phyloP scores from a whole-genome alignment of 2,888 invertebrate species.

The Pterostichus niger region DNA sequence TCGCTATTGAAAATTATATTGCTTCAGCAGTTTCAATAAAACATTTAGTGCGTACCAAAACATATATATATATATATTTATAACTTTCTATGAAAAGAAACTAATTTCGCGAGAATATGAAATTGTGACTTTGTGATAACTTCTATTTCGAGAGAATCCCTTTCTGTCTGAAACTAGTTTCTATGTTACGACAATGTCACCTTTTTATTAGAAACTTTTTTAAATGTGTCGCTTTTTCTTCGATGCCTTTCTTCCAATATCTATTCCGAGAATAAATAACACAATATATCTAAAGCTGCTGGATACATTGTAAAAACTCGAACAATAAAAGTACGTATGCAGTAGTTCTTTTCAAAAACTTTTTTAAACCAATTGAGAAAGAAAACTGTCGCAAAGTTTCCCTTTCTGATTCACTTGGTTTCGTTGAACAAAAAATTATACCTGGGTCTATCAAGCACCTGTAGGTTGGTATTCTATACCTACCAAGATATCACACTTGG shows the following conservation, averaged over 20 bases:
- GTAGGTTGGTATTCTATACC: not conserved
- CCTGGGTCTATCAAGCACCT: conserved; percentile 56
- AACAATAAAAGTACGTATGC: conserved; percentile 64
- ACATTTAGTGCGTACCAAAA: too few relatives aligned
- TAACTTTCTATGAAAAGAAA: too few relatives aligned
- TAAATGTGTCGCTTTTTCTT: conserved; percentile 53
- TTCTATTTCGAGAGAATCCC: not conserved
- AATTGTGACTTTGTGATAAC: not conserved
- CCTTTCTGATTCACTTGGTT: conserved; percentile 45
- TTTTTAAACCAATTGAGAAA: conserved; percentile 65
- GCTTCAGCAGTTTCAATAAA: too few relatives aligned
- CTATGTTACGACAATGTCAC: conserved; percentile 13
- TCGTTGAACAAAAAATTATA: conserved; percentile 59
- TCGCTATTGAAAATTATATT: too few relatives aligned
- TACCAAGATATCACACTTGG: too few relatives aligned
- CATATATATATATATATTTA: too few relatives aligned
- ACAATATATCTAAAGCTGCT: conserved; percentile 56
- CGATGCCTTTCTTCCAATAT: conserved; percentile 54
- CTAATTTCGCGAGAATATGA: conserved; percentile 5
- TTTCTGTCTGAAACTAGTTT: conserved; percentile 15
- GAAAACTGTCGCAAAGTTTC: conserved; percentile 64
- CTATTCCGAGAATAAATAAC: conserved; percentile 61
- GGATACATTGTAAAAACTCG: conserved; percentile 56
- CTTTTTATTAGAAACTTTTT: conserved; percentile 38
- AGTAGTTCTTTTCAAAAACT: conserved; percentile 64